Evolutionary conservation across 2,113 vertebrate species (phyloP), one percentile per base, ranked within the genome.

Genomic region (Ondatra zibethicus): DNA sequence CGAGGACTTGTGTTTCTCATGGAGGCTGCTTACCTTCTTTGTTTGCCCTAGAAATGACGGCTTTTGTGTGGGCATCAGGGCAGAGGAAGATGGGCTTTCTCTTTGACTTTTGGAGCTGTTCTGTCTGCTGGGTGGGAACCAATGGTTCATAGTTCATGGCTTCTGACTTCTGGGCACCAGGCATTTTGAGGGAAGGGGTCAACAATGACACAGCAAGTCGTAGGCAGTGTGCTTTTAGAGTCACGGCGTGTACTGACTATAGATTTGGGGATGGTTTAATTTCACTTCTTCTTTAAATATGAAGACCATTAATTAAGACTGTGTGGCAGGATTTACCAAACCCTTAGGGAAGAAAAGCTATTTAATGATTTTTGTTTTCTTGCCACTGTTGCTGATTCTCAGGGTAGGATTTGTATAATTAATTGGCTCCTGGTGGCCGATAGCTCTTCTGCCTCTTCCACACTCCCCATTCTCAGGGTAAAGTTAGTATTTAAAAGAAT

Each of bases 291-390:
- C 33, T 92, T 95, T 94, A 88, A 90, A 88, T 80, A 80, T 77
- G 66, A 95, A 96, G 47, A 92, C 89, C 10, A 72, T 85, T 95
- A 96, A 96, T 96, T 96, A 95, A 96, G 88, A 58, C 84, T 70
- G 47, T 47, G 4, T 42, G 45, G 12, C 33, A 19, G 52, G 42
- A 66, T 85, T 97, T 88, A 81, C 61, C 55, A 84, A 75, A 88
- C 25, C 81, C 52, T 89, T 75, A 91, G 76, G 72, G 88, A 78
- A 95, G 92, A 90, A 89, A 94, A 92, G 75, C 47, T 86, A 52
- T 66, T 93, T 85, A 95, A 96, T 23, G 47, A 73, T 80, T 97
- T 96, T 45, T 89, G 29, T 98, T 96, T 97, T 66, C 94, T 93
- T 91, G 11, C 52, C 81, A n/a, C 84, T 90, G 50, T 84, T 94